Conservation (phyloP, 2,113 vertebrate species). For the Perca flavescens region DNA sequence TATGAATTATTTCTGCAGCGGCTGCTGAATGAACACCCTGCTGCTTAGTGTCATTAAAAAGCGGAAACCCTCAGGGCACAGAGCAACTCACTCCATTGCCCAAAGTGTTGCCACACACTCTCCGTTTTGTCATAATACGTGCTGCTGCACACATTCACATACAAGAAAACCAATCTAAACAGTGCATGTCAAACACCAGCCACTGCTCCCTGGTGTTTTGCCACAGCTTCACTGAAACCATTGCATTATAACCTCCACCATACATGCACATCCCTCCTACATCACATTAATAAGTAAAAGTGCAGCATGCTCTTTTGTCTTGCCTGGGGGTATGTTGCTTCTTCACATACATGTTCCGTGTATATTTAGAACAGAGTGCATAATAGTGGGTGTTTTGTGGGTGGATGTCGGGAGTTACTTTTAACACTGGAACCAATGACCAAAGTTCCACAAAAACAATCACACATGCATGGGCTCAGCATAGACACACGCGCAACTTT, state of each 20-base stretch:
- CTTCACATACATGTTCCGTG: slow-evolving; percentile 59
- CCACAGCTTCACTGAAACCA: slow-evolving; percentile 29
- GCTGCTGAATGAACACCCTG: slow-evolving; percentile 10
- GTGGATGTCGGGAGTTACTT: slow-evolving; percentile 50
- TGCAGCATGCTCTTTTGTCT: slow-evolving; percentile 47
- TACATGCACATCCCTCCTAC: slow-evolving; percentile 36
- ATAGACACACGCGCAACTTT: neutral
- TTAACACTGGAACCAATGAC: slow-evolving; percentile 32
- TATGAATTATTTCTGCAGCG: slow-evolving; percentile 18
- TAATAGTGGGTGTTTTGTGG: slow-evolving; percentile 38
- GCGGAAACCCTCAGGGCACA: slow-evolving; percentile 18
- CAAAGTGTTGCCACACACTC: neutral
- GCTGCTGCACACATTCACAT: neutral
- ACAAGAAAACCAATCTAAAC: neutral
- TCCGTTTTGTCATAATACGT: neutral
- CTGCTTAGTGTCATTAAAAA: slow-evolving; percentile 22
- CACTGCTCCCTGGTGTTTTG: slow-evolving; percentile 20
- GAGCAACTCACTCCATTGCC: slow-evolving; percentile 2
- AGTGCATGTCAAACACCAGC: neutral
- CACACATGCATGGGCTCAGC: slow-evolving; percentile 11
- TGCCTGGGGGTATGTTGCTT: slow-evolving; percentile 28
- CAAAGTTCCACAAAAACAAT: slow-evolving; percentile 34
- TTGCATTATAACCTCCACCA: slow-evolving; percentile 26
- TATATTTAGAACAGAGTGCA: slow-evolving; percentile 69
- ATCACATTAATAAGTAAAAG: slow-evolving; percentile 57